Conservation (phyloP, 2,888 invertebrate species). For the Bruchidius siliquastri region DNA sequence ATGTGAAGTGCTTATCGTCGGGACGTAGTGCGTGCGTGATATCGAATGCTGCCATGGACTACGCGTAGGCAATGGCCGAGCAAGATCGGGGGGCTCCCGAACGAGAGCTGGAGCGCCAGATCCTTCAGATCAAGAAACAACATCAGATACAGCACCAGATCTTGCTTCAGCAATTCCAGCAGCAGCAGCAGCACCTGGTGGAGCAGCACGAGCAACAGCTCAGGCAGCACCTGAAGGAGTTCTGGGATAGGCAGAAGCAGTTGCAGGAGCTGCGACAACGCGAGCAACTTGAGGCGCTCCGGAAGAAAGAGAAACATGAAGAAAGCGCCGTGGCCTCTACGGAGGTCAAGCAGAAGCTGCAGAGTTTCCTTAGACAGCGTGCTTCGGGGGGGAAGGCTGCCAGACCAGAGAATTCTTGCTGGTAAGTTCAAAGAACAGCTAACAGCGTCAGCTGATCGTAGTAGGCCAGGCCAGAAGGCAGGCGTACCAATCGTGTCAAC, state of each 20-base stretch:
- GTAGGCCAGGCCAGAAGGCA: neutral
- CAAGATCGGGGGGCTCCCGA: constrained; percentile 45
- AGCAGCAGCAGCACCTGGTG: constrained; percentile 84
- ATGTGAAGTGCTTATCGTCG: neutral
- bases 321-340: constrained; percentile 95
- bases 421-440: constrained; percentile 34
- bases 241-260: constrained; percentile 89
- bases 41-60: constrained; percentile 23
- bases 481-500: neutral
- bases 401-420: constrained; percentile 45
- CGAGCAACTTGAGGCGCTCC: constrained; percentile 77
- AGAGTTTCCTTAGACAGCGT: constrained; percentile 57
- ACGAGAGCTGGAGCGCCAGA: constrained; percentile 49
- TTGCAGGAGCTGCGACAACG: constrained; percentile 69
- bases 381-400: constrained; percentile 43
- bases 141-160: constrained; percentile 91
- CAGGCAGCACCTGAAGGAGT: constrained; percentile 83
- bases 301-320: constrained; percentile 91
- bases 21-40: neutral
- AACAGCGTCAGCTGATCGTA: neutral
- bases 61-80: constrained; percentile 40
- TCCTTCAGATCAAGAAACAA: constrained; percentile 83
- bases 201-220: constrained; percentile 88
- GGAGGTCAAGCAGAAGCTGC: constrained; percentile 93
- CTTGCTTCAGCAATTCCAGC: constrained; percentile 85